Evolutionary conservation across 2,113 vertebrate genomes (phyloP).

Genomic region (Promerops cafer): DNA sequence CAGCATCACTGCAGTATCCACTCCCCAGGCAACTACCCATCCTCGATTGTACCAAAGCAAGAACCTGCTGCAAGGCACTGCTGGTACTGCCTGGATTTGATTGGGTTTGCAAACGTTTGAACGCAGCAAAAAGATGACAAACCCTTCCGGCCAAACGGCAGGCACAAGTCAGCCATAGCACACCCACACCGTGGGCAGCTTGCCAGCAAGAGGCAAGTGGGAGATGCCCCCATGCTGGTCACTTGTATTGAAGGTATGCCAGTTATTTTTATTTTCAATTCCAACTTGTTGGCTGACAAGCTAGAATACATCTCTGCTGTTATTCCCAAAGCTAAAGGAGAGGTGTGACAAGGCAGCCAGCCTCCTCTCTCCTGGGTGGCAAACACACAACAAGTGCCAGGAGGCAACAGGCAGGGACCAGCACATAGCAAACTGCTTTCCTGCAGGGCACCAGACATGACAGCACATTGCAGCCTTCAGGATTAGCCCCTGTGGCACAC

Average conservation of each 20-base stretch:
- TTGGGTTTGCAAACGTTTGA: background rate
- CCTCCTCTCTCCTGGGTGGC: background rate
- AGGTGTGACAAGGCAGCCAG: background rate
- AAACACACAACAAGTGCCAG: background rate
- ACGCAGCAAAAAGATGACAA: background rate
- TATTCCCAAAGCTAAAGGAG: background rate
- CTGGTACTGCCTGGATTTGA: background rate
- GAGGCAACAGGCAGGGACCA: background rate
- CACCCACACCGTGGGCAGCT: background rate
- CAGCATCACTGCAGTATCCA: background rate
- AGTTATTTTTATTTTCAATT: background rate
- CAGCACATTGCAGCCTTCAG: background rate
- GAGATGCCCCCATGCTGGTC: background rate
- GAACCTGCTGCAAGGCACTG: background rate
- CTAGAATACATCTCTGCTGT: background rate
- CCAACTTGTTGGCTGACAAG: background rate
- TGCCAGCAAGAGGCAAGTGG: background rate
- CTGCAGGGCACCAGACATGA: background rate
- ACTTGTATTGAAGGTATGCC: background rate
- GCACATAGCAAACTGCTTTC: background rate
- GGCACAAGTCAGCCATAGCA: background rate
- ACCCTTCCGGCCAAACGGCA: fast-evolving
- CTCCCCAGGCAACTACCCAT: background rate
- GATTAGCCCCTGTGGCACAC: fast-evolving
- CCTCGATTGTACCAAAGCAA: fast-evolving